Conservation (phyloP, 2,888 invertebrate genomes). For the Nebria brevicollis region DNA sequence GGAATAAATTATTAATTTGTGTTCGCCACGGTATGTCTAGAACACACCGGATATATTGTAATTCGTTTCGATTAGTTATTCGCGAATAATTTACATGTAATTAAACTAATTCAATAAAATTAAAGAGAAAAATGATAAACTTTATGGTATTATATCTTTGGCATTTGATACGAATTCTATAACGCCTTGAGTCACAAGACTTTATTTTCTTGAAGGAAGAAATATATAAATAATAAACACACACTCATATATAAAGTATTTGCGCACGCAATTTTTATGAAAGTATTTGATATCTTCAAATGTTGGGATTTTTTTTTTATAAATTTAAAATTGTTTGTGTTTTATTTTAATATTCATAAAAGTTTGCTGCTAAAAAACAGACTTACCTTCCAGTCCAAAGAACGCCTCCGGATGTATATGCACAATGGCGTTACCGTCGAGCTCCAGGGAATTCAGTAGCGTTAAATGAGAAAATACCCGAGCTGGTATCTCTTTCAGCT, state of each 20-base stretch:
- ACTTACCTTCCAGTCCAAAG: constrained; percentile 85
- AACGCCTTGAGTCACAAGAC: no score
- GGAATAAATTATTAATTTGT: not conserved
- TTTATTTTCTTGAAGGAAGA: no score
- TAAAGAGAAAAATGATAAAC: no score
- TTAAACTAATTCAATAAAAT: no score
- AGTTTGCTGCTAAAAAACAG: constrained; percentile 30
- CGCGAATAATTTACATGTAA: not conserved
- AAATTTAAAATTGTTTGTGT: not conserved
- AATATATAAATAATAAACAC: no score
- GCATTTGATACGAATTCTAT: no score
- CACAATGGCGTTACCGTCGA: constrained; percentile 86
- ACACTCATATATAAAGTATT: no score
- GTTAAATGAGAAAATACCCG: constrained; percentile 85
- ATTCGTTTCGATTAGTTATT: not conserved
- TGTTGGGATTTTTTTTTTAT: not conserved
- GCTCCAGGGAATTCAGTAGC: constrained; percentile 84
- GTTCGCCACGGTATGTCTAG: not conserved
- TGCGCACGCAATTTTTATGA: no score
- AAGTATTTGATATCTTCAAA: no score
- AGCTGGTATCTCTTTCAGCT: constrained; percentile 79
- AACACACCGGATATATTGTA: not conserved
- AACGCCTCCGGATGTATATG: constrained; percentile 87
- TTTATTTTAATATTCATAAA: not conserved
- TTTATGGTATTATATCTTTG: no score